Base-by-base conservation (phyloP, 2,888 invertebrate species). In the Caenorhabditis wallacei region DNA sequence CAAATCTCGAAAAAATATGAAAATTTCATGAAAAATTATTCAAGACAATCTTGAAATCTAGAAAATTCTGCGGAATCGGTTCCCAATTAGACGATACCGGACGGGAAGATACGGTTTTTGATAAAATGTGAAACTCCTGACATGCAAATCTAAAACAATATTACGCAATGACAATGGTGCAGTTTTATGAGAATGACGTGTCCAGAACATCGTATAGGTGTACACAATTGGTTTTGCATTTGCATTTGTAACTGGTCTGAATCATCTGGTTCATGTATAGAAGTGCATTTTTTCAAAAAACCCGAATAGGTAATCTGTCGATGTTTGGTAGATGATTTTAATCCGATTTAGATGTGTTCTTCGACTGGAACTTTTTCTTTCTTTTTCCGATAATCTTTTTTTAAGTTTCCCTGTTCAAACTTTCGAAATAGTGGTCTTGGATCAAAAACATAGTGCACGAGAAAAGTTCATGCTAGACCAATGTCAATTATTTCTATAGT, bases 401-500 rank as follows among this genome's bases (percentile, higher is more conserved):
- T n/a, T n/a, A n/a, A n/a, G n/a, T n/a, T n/a, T n/a, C n/a, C n/a
- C n/a, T n/a, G n/a, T n/a, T n/a, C n/a, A n/a, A n/a, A n/a, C n/a
- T n/a, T n/a, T n/a, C n/a, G n/a, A n/a, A n/a, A n/a, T n/a, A n/a
- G n/a, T n/a, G n/a, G n/a, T 35, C 24, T 16, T 13, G 16, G 22
- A 54, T 35, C 37, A 30, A 48, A 46, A 75, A 68, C 68, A 68
- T 18, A 43, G 22, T 35, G 13, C 61, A 76, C 30, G 8, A 30
- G 30, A 59, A 57, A 37, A 66, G 75, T 75, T 66, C 75, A 66
- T 46, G 43, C 20, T 30, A 48, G 61, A 24, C 72, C 72, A 20
- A 53, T 53, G 66, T 63, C 78, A 63, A 69, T 78, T 78, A 70
- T 61, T 70, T 78, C 78, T 78, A 78, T 78, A 78, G 78, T 61